phyloP scores from a whole-genome alignment of 2,888 invertebrate genomes.

The Cinara cedri region DNA sequence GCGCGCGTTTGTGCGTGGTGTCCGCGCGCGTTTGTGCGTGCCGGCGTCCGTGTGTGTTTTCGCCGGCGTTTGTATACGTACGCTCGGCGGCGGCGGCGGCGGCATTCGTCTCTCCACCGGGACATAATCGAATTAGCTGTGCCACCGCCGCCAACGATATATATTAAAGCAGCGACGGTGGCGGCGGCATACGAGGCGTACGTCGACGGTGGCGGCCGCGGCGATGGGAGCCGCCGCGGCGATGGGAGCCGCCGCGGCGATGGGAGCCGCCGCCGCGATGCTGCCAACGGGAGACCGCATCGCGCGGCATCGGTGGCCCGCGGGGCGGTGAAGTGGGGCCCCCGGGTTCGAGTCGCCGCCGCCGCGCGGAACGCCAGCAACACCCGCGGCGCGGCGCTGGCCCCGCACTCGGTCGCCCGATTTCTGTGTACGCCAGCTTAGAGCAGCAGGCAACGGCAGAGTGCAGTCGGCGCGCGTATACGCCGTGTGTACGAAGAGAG shows the following conservation, averaged over 20 bases:
- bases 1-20: background rate
- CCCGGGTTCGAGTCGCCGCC: conserved; percentile 47
- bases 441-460: too few relatives aligned
- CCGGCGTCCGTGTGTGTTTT: background rate
- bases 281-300: conserved; percentile 24
- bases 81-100: too few relatives aligned
- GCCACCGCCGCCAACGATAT: conserved; percentile 37
- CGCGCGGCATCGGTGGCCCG: background rate
- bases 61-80: too few relatives aligned
- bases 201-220: background rate
- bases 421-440: background rate
- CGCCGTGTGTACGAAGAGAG: conserved; percentile 5
- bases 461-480: conserved; percentile 43
- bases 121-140: conserved; percentile 49
- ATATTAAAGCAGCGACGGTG: conserved; percentile 46
- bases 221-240: conserved; percentile 1
- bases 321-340: conserved; percentile 3
- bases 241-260: conserved; percentile 38
- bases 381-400: conserved; percentile 54
- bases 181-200: too few relatives aligned
- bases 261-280: conserved; percentile 28
- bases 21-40: too few relatives aligned
- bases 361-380: conserved; percentile 56
- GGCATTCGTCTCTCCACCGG: background rate
- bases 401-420: conserved; percentile 45